A percentile compares a stretch with the other conserved stretches of the same genome.
phyloP scores from a whole-genome alignment of 1,140 invertebrate species.

The Bombus sibiricus region DNA sequence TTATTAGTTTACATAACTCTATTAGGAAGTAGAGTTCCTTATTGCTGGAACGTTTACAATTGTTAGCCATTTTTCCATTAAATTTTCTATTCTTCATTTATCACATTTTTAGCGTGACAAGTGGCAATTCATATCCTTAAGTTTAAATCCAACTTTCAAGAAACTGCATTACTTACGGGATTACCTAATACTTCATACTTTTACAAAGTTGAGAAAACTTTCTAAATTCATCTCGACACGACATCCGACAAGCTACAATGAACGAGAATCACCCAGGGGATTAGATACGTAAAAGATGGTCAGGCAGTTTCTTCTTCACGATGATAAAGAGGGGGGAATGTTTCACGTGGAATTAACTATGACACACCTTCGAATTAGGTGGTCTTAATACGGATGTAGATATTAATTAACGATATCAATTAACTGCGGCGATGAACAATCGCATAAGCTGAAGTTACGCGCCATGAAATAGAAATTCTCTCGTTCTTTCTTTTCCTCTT shows the following conservation, averaged over 20 bases:
- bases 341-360: slow-evolving; percentile 5
- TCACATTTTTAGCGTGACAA: too few relatives aligned
- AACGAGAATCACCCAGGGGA: slow-evolving; percentile 38
- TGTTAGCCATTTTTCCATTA: neutral
- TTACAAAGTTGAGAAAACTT: neutral
- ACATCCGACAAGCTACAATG: slow-evolving; percentile 26
- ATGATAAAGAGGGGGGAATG: slow-evolving; percentile 18
- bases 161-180: neutral
- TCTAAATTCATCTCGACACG: slow-evolving; percentile 15
- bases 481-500: neutral
- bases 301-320: slow-evolving; percentile 20
- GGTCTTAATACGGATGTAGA: slow-evolving; percentile 17
- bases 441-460: slow-evolving; percentile 17
- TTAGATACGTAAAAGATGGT: slow-evolving; percentile 26
- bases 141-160: neutral
- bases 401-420: slow-evolving; percentile 34
- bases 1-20: too few relatives aligned
- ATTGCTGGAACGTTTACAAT: too few relatives aligned
- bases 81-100: neutral
- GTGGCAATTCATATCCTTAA: neutral
- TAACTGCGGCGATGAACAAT: slow-evolving; percentile 50
- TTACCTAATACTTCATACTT: too few relatives aligned
- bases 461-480: slow-evolving; percentile 25
- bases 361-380: slow-evolving; percentile 5
- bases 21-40: too few relatives aligned